Evolutionary conservation across 2,113 vertebrate species (phyloP).

Genomic region (Cephalopholis sonnerati): DNA sequence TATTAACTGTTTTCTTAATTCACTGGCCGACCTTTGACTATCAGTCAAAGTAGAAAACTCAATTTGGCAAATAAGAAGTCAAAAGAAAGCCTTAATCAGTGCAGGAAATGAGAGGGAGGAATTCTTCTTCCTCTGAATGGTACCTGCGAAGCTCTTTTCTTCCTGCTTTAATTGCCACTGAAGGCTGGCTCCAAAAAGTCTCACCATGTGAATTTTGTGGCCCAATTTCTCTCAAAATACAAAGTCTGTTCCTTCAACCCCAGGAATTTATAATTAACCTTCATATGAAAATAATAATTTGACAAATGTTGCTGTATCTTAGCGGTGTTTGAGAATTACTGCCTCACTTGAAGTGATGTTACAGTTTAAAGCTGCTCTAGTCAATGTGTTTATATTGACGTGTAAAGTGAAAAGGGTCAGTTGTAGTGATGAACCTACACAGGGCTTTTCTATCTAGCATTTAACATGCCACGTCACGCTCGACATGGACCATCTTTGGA

Average conservation of each 20-base stretch:
- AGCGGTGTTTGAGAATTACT: not conserved
- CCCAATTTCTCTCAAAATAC: not conserved
- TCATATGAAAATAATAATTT: not conserved
- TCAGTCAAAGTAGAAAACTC: constrained; percentile 3
- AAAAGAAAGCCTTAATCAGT: constrained; percentile 4
- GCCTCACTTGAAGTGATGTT: not conserved
- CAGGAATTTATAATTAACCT: not conserved
- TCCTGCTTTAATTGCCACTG: not conserved
- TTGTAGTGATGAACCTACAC: not conserved
- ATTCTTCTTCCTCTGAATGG: not conserved
- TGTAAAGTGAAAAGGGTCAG: not conserved
- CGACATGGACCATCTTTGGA: too few relatives aligned
- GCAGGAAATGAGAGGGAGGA: not conserved
- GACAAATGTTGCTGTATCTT: not conserved
- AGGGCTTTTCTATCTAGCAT: too few relatives aligned
- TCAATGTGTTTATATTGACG: not conserved
- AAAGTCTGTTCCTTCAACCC: not conserved
- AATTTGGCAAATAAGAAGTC: not conserved
- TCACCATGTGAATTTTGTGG: not conserved
- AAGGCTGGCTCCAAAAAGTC: not conserved
- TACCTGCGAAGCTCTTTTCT: not conserved
- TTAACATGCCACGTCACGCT: too few relatives aligned
- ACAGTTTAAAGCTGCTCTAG: not conserved
- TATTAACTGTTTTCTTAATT: constrained; percentile 4
- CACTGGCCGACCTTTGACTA: constrained; percentile 8